Conservation (phyloP, 1,140 invertebrate genomes). For the Leptoteleia sp. region DNA sequence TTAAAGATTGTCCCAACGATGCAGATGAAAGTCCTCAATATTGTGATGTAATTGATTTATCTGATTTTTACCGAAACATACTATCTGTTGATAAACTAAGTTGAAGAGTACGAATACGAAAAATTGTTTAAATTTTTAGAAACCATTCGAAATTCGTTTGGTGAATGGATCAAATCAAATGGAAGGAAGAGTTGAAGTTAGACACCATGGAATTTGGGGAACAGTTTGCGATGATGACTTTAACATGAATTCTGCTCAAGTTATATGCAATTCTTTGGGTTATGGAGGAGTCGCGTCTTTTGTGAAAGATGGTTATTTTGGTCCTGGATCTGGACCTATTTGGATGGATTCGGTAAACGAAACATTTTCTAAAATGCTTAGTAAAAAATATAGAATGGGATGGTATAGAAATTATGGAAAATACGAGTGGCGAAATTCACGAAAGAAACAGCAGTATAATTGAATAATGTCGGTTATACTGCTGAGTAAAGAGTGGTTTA, state of each 20-base stretch:
- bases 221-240: slow-evolving; percentile 91
- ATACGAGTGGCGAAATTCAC: no score
- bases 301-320: slow-evolving; percentile 80
- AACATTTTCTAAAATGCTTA: no score
- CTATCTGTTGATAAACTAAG: no score
- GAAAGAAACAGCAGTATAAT: no score
- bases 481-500: no score
- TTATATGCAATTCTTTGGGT: slow-evolving; percentile 85
- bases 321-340: slow-evolving; percentile 84
- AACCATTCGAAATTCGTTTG: slow-evolving; percentile 83
- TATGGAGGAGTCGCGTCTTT: slow-evolving; percentile 82
- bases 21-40: slow-evolving; percentile 85
- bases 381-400: no score
- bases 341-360: slow-evolving; percentile 85
- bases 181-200: slow-evolving; percentile 87
- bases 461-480: no score
- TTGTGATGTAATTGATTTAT: slow-evolving; percentile 82
- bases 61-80: no score
- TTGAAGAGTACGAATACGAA: no score
- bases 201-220: slow-evolving; percentile 87
- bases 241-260: slow-evolving; percentile 84
- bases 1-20: slow-evolving; percentile 85
- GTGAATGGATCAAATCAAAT: slow-evolving; percentile 82
- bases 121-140: slow-evolving; percentile 70
- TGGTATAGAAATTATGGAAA: slow-evolving; percentile 17